Conservation (phyloP, 2,888 invertebrate genomes). For the Salticus scenicus region DNA sequence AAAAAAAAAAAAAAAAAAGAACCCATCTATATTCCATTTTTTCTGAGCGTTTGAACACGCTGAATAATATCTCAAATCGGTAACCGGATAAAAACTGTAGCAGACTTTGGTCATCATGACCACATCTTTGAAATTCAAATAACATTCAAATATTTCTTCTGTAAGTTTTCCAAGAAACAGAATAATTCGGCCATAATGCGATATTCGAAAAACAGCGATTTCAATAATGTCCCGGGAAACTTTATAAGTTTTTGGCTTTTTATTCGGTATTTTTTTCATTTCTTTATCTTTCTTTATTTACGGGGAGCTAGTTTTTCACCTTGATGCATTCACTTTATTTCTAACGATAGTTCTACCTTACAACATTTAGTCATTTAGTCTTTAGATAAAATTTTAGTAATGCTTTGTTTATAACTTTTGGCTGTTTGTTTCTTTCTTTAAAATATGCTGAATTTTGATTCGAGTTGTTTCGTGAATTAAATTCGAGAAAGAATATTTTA, state of each 20-base stretch:
- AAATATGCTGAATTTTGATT: background rate
- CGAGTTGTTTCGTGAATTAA: no score
- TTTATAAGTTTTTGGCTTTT: background rate
- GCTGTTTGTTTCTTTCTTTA: background rate
- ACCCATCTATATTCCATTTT: no score
- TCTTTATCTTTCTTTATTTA: background rate
- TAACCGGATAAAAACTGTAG: background rate
- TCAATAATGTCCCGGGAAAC: background rate
- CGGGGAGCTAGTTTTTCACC: background rate
- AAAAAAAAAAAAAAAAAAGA: background rate
- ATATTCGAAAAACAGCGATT: background rate
- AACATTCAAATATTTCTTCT: slow-evolving; percentile 1
- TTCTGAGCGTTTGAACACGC: no score
- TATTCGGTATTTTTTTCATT: no score
- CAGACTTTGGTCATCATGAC: background rate
- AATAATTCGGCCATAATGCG: slow-evolving; percentile 3
- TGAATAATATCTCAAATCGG: background rate
- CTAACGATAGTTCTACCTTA: background rate
- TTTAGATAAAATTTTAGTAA: background rate
- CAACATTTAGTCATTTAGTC: background rate
- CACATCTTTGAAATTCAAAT: slow-evolving; percentile 11
- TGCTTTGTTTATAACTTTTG: background rate
- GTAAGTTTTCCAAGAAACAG: background rate
- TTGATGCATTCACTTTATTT: background rate
- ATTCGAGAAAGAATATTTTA: no score